These are phyloP conservation scores for Notarius quadriscutis DNA, from an alignment of 2,113 vertebrate genomes.

Conservation along the genomic window DNA sequence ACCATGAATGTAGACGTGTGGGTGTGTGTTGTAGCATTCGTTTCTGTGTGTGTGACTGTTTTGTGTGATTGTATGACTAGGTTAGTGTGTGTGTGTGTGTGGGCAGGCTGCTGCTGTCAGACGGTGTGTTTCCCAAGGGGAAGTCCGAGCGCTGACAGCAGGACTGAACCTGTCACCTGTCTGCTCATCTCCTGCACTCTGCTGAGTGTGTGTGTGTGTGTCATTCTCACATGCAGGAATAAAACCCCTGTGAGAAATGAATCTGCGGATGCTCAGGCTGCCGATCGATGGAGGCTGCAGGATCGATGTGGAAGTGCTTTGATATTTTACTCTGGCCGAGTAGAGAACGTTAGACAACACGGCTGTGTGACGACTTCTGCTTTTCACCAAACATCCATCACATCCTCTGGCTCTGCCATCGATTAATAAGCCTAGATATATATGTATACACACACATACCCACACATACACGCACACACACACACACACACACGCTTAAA, in stretches of 20 bases:
- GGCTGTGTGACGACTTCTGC: constrained; percentile 55
- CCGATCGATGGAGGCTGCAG: constrained; percentile 60
- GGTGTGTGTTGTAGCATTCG: background rate
- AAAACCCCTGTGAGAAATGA: constrained; percentile 65
- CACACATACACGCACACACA: no score
- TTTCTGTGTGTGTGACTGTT: background rate
- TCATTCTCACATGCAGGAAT: constrained; percentile 56
- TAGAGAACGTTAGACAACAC: constrained; percentile 54
- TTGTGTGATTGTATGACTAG: background rate
- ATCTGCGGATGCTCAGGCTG: constrained; percentile 66
- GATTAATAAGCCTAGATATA: constrained; percentile 18
- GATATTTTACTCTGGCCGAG: constrained; percentile 68
- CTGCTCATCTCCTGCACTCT: constrained; percentile 46
- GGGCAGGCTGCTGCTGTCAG: constrained; percentile 63
- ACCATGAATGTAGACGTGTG: background rate
- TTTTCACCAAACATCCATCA: constrained; percentile 48
- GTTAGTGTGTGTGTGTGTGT: constrained; percentile 24
- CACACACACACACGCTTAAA: no score
- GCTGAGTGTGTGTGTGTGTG: constrained; percentile 21
- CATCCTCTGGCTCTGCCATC: constrained; percentile 7
- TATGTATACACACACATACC: background rate
- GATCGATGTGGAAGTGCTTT: constrained; percentile 69
- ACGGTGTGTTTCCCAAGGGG: constrained; percentile 63
- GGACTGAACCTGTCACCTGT: constrained; percentile 68
- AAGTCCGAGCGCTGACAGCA: constrained; percentile 62